Evolutionary conservation across 2,797 vertebrate species (phyloP).

Genomic region (Aselliscus stoliczkanus): DNA sequence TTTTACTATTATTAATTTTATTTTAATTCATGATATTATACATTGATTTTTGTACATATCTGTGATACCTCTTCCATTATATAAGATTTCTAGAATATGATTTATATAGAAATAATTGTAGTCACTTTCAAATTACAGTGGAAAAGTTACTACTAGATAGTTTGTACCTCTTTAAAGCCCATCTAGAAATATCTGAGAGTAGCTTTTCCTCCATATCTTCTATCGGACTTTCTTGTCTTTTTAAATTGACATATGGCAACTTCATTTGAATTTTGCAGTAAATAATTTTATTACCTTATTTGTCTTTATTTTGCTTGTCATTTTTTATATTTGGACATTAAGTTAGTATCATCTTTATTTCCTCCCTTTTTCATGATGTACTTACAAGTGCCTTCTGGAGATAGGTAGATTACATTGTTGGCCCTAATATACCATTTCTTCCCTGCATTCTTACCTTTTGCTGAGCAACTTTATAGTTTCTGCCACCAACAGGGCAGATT

Average conservation of each 20-base stretch:
- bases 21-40: not conserved
- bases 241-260: not conserved
- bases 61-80: not conserved
- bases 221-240: not conserved
- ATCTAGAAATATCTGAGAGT: not conserved
- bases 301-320: not conserved
- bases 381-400: not conserved
- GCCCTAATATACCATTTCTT: not conserved
- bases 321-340: not conserved
- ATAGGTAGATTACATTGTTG: not conserved
- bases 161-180: not conserved
- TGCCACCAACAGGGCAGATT: not conserved
- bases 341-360: not conserved
- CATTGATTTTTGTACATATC: not conserved
- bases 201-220: not conserved
- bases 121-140: not conserved
- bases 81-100: not conserved
- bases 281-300: not conserved
- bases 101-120: not conserved
- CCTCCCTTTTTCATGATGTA: not conserved
- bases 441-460: not conserved
- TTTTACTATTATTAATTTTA: not conserved
- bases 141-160: not conserved
- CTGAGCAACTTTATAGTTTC: not conserved
- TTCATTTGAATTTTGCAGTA: not conserved